Evolutionary conservation across 2,888 invertebrate genomes (phyloP).

Genomic region (Auanema sp.): DNA sequence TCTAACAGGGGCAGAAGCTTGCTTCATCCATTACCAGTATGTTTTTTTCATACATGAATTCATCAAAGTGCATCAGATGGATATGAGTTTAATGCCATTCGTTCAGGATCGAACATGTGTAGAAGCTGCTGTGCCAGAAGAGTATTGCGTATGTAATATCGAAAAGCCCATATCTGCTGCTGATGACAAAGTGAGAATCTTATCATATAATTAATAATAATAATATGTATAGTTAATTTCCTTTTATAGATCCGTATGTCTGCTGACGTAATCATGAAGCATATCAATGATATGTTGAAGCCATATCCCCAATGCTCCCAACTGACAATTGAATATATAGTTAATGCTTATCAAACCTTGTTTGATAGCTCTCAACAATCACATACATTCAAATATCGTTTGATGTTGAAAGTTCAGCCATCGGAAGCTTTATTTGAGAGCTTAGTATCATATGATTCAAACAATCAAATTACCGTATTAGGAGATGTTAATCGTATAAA

Average conservation of each 20-base stretch:
- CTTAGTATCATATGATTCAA: constrained; percentile 25
- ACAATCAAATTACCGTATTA: constrained; percentile 32
- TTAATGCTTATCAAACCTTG: constrained; percentile 27
- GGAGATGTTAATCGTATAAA: constrained; percentile 60
- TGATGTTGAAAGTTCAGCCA: constrained; percentile 40
- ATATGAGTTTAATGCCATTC: too few species aligned
- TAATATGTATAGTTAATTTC: not conserved
- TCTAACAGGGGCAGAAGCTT: constrained; percentile 37
- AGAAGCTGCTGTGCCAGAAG: constrained; percentile 55
- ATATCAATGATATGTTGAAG: constrained; percentile 44
- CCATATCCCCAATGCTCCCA: constrained; percentile 36
- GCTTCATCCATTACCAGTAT: constrained; percentile 36
- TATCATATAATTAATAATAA: constrained; percentile 1
- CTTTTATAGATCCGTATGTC: constrained; percentile 13
- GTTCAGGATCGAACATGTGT: constrained; percentile 43
- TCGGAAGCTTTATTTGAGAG: constrained; percentile 51
- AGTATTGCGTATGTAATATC: constrained; percentile 56
- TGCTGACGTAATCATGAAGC: constrained; percentile 22
- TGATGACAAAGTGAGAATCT: constrained; percentile 27
- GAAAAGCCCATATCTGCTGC: constrained; percentile 35
- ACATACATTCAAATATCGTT: constrained; percentile 16
- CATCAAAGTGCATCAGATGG: too few species aligned
- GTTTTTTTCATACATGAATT: too few species aligned
- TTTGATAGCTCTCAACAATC: not conserved
- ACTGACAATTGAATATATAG: constrained; percentile 33